Conservation (phyloP, 2,888 invertebrate genomes). For the Luffia ferchaultella region DNA sequence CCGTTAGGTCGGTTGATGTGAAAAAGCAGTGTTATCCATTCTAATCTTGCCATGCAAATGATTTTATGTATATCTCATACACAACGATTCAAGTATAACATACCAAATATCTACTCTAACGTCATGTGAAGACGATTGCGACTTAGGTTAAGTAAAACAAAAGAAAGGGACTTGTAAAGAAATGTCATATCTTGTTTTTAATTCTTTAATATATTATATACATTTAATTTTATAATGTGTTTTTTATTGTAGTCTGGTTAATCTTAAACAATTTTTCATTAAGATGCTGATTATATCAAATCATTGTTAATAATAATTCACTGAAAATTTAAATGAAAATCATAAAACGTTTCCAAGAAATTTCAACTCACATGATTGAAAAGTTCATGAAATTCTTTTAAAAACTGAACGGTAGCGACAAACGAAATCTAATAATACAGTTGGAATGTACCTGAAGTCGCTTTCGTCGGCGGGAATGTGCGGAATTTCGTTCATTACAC, state of each 20-base stretch:
- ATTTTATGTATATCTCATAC: no score
- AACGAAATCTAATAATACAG: constrained; percentile 45
- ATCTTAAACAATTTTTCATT: not conserved
- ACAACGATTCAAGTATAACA: no score
- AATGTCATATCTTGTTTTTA: no score
- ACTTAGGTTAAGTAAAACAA: no score
- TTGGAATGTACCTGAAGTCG: constrained; percentile 36
- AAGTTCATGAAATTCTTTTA: not conserved
- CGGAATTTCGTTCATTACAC: constrained; percentile 51
- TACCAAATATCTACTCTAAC: no score
- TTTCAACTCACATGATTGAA: not conserved
- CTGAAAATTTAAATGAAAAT: not conserved
- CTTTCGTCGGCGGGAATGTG: constrained; percentile 35
- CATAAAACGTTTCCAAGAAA: not conserved
- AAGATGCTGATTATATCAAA: not conserved
- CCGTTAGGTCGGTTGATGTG: no score
- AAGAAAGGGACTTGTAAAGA: no score
- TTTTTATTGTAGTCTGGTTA: not conserved
- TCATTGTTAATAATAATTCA: not conserved
- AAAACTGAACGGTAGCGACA: not conserved
- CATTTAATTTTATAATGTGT: no score
- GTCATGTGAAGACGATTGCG: no score
- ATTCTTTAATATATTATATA: no score
- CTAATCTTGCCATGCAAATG: no score
- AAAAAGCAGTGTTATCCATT: no score